Base-by-base conservation (phyloP, 2,797 vertebrate genomes). In the Holocentrus rufus region DNA sequence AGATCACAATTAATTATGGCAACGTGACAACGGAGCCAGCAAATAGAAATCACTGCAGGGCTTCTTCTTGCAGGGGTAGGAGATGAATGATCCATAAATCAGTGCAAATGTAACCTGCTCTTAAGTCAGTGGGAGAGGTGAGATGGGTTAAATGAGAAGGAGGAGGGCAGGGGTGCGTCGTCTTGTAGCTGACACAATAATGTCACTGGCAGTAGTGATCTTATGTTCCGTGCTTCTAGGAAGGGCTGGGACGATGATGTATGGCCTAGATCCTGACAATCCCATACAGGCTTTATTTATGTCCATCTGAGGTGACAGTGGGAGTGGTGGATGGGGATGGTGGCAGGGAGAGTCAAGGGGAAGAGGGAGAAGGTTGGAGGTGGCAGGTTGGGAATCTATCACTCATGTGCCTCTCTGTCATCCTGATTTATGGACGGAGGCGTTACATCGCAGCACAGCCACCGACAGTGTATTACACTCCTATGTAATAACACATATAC, bases 201-300 rank as follows among this genome's bases (percentile, higher is more conserved):
- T 34, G n/a, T 17, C 25, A 49, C n/a, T 30, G 23, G 31, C 8
- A 39, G 44, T 15, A 25, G 49, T 18, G 46, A 73, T 18, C 69
- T 49, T 72, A 7, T 44, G 25, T 61, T 27, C 6, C 17, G 22
- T 30, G 65, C 60, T 65, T 75, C 15, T 22, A 20, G 20, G 31
- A 65, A 55, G 23, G 13, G 47, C 8, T 8, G 20, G 36, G 54
- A 61, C 30, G 54, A 23, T 80, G 82, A 88, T 82, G 52, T 60
- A 87, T 42, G 31, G 50, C 60, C 31, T 13, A 13, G 59, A 54
- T 52, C 47, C 68, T 44, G 77, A 77, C 50, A 53, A 67, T 50
- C 27, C 69, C 11, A 46, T 72, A 49, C 27, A 30, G 54, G 39
- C 49, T 70, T 56, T 69, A 85, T 88, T 86, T 71, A 77, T 42